Percentiles rank a stretch among this genome's conserved stretches.
These are phyloP conservation scores for Hydrolagus colliei DNA, from an alignment of 2,797 vertebrate genomes.

Conservation along the genomic window DNA sequence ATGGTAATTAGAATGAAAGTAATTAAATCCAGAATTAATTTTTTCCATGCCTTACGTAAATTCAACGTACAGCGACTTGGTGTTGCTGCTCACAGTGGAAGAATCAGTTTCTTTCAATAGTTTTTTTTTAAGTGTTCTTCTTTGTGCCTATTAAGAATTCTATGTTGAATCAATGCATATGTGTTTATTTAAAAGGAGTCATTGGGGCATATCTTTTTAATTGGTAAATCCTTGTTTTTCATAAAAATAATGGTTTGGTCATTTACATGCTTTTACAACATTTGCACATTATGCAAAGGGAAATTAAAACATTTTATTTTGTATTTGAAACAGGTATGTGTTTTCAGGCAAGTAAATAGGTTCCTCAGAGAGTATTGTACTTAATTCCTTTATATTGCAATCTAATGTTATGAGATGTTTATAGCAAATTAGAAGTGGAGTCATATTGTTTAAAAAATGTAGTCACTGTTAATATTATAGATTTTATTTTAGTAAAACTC, in stretches of 20 bases:
- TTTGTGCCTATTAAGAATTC: background rate
- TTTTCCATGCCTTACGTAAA: constrained; percentile 18
- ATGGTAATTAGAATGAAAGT: constrained; percentile 20
- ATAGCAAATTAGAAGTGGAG: background rate
- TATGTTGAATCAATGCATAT: background rate
- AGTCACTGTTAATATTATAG: background rate
- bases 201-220: constrained; percentile 76
- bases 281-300: background rate
- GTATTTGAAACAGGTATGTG: no score
- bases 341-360: background rate
- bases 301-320: background rate
- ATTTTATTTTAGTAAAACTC: background rate
- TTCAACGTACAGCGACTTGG: background rate
- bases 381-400: background rate
- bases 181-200: constrained; percentile 40
- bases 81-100: background rate
- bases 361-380: background rate
- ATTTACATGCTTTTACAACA: background rate
- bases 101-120: background rate
- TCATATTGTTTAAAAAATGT: background rate
- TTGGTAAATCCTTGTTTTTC: constrained; percentile 58
- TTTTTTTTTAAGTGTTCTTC: background rate
- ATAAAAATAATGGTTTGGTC: constrained; percentile 40
- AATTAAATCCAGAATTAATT: constrained; percentile 22
- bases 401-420: background rate